phyloP scores from a whole-genome alignment of 2,888 invertebrate species.

The Aphidius colemani region DNA sequence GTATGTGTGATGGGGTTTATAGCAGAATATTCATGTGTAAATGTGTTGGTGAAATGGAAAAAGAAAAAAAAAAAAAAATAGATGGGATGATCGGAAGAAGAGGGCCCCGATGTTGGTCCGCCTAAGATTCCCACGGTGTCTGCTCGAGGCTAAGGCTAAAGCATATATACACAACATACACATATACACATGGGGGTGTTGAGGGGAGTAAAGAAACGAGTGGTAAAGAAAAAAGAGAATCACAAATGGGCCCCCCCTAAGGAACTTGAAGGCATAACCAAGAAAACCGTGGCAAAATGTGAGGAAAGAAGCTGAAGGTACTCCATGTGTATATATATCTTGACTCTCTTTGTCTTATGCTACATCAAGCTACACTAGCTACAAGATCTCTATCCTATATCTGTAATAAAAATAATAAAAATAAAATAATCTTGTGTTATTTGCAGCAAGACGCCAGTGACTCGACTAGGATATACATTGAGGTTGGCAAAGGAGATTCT shows the following conservation, averaged over 20 bases:
- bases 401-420: neutral
- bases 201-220: slow-evolving; percentile 22
- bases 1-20: no score
- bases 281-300: slow-evolving; percentile 34
- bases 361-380: neutral
- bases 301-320: no score
- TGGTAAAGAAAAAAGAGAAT: slow-evolving; percentile 24
- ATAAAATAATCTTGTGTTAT: neutral
- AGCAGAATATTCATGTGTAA: no score
- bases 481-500: neutral
- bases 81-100: slow-evolving; percentile 39
- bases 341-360: neutral
- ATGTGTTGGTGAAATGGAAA: neutral
- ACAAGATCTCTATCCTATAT: neutral
- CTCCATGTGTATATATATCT: no score
- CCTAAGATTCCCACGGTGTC: slow-evolving; percentile 59
- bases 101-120: slow-evolving; percentile 52
- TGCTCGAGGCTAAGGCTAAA: slow-evolving; percentile 54
- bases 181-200: slow-evolving; percentile 31
- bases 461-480: neutral
- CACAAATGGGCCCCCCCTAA: slow-evolving; percentile 30
- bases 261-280: slow-evolving; percentile 44
- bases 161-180: no score
- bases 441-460: neutral
- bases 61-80: slow-evolving; percentile 30